Percentiles rank a stretch among this genome's conserved stretches.
Evolutionary conservation across 1,140 invertebrate species (phyloP).

Genomic region (Bicyclus anynana): DNA sequence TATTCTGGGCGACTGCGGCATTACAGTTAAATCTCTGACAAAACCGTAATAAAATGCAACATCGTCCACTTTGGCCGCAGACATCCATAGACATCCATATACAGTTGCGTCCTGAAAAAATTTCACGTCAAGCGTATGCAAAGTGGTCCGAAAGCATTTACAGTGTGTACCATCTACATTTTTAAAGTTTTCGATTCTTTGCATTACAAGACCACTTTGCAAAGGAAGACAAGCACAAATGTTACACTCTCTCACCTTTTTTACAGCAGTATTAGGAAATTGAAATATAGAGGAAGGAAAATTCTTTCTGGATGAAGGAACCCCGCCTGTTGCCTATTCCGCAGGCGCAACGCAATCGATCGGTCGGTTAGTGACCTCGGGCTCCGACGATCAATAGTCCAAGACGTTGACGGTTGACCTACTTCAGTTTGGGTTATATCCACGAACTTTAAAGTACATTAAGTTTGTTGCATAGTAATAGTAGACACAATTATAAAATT

Average conservation of each 20-base stretch:
- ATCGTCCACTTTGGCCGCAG: not conserved
- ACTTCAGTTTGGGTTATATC: no score
- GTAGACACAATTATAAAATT: no score
- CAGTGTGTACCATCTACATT: not conserved
- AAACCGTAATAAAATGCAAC: constrained; percentile 35
- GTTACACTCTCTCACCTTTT: not conserved
- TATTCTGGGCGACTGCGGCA: constrained; percentile 42
- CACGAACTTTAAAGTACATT: no score
- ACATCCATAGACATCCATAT: not conserved
- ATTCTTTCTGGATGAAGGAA: no score
- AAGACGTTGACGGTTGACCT: no score
- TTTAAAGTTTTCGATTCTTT: not conserved
- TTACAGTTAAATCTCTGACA: constrained; percentile 54
- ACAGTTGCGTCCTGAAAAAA: constrained; percentile 20
- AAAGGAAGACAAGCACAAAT: not conserved
- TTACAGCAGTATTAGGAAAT: not conserved
- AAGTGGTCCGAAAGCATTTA: constrained; percentile 1
- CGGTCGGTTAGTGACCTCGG: no score
- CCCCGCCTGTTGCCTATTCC: no score
- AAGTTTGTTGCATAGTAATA: no score
- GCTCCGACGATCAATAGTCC: no score
- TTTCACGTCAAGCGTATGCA: constrained; percentile 12
- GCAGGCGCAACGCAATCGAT: no score
- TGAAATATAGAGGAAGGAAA: no score
- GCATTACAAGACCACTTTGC: constrained; percentile 1